A percentile compares a stretch with the other conserved stretches of the same genome.
Conservation (phyloP, 2,797 vertebrate species). For the Fringilla coelebs region DNA sequence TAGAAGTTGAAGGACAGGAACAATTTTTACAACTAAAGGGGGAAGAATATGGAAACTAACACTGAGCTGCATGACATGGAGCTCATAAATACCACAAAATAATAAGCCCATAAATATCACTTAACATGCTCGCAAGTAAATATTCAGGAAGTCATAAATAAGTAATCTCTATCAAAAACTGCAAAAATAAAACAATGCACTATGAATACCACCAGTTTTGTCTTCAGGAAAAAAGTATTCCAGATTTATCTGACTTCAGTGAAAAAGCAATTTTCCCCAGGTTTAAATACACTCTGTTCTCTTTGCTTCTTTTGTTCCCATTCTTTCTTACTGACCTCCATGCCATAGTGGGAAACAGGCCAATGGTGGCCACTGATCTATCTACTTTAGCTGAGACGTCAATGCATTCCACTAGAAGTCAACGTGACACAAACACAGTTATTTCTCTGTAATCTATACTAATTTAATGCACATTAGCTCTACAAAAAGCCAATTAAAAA, state of each 20-base stretch:
- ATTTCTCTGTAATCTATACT: background rate
- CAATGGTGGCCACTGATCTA: background rate
- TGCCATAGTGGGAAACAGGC: background rate
- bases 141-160: background rate
- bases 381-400: background rate
- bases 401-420: background rate
- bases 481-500: background rate
- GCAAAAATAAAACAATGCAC: background rate
- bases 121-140: background rate
- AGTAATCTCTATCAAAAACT: background rate
- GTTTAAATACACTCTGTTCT: background rate
- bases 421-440: background rate
- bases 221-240: background rate
- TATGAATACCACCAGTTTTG: background rate
- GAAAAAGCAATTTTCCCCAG: background rate
- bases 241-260: background rate
- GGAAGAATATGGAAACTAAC: background rate
- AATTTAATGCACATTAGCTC: background rate
- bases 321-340: background rate
- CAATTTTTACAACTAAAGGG: rapidly evolving
- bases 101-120: background rate
- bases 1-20: background rate
- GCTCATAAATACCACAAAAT: background rate
- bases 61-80: background rate
- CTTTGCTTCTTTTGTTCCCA: background rate